phyloP scores from a whole-genome alignment of 2,797 vertebrate species.

The Coluber constrictor region DNA sequence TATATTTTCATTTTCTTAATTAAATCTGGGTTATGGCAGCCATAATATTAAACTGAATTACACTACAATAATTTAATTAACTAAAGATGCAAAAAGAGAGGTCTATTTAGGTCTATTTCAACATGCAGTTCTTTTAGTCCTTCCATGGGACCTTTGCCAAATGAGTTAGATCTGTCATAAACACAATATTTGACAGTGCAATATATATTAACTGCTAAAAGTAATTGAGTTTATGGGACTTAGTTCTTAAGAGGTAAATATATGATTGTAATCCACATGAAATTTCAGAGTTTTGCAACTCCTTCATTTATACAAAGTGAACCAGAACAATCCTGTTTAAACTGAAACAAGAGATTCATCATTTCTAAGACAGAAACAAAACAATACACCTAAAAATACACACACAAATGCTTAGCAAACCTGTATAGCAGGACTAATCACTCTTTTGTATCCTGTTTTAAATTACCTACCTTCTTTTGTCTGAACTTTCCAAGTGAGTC shows the following conservation, averaged over 20 bases:
- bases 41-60: constrained; percentile 1
- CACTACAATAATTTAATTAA: not conserved
- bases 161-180: not conserved
- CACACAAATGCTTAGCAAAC: not conserved
- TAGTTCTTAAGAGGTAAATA: not conserved
- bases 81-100: not conserved
- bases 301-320: not conserved
- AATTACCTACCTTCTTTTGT: not conserved
- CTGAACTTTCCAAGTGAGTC: not conserved
- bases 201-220: not conserved
- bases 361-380: not conserved
- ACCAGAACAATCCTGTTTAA: not conserved
- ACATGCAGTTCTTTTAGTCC: not conserved
- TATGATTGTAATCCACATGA: too few relatives aligned
- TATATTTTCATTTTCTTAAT: not conserved
- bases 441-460: not conserved
- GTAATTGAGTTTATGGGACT: not conserved
- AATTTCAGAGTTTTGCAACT: not conserved
- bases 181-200: not conserved
- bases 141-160: not conserved
- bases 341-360: not conserved
- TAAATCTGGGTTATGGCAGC: not conserved
- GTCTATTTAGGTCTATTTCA: not conserved
- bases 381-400: not conserved
- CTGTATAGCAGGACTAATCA: not conserved